Conservation (phyloP, 2,888 invertebrate species). For the Erynnis tages region DNA sequence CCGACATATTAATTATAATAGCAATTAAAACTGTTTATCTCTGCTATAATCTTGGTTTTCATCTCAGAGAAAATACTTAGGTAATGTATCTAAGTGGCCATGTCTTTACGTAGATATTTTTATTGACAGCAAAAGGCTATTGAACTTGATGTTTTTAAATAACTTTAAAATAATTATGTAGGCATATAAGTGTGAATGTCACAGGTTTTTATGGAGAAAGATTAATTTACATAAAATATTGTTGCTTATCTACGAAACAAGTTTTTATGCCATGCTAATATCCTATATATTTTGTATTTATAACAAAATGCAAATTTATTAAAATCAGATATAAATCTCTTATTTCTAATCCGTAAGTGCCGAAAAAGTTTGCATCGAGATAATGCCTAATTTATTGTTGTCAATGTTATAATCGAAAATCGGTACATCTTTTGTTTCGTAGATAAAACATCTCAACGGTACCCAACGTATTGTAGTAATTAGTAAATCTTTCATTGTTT, state of each 20-base stretch:
- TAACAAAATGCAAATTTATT: no score
- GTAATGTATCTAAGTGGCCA: background rate
- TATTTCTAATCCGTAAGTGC: no score
- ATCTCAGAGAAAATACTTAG: background rate
- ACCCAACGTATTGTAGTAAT: no score
- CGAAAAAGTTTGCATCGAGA: no score
- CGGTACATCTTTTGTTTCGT: no score
- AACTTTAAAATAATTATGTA: background rate
- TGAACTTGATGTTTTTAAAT: background rate
- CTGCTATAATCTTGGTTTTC: background rate
- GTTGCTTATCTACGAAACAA: background rate
- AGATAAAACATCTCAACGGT: no score
- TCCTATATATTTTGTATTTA: no score
- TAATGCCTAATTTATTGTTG: no score
- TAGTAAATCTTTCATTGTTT: constrained; percentile 1
- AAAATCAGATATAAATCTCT: no score
- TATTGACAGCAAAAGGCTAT: background rate
- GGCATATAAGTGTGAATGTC: background rate
- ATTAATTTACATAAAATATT: background rate
- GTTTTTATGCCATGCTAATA: no score
- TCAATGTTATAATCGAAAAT: no score
- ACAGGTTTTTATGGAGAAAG: background rate
- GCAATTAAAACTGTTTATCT: background rate
- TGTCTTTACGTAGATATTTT: background rate
- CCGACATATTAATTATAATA: no score